phyloP scores from a whole-genome alignment of 2,888 invertebrate species.

The Drosophila fulvimacula region DNA sequence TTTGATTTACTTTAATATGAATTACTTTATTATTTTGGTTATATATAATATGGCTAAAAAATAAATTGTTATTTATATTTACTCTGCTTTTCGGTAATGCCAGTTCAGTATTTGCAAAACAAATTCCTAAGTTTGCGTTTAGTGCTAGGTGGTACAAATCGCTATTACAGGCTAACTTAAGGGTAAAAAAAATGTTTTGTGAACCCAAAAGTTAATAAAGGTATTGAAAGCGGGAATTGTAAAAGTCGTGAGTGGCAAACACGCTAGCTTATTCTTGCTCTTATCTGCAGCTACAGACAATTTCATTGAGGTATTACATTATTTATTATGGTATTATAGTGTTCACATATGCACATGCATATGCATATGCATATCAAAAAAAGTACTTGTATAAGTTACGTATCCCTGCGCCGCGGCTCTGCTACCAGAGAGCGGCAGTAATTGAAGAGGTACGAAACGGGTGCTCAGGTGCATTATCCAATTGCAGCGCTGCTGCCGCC shows the following conservation, averaged over 20 bases:
- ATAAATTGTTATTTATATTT: too few relatives aligned
- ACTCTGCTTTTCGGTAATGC: too few relatives aligned
- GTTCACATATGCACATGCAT: neutral
- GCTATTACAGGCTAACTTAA: slow-evolving; percentile 20
- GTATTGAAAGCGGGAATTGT: slow-evolving; percentile 55
- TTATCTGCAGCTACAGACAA: slow-evolving; percentile 15
- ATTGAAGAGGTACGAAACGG: slow-evolving; percentile 62
- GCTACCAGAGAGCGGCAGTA: slow-evolving; percentile 36
- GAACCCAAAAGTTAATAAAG: slow-evolving; percentile 46
- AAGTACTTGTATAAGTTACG: slow-evolving; percentile 6
- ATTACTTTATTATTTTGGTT: too few relatives aligned
- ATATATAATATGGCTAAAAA: too few relatives aligned
- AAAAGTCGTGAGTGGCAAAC: slow-evolving; percentile 50
- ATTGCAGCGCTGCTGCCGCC: slow-evolving; percentile 67
- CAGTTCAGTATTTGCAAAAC: neutral
- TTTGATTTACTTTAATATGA: too few relatives aligned
- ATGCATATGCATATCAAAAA: slow-evolving; percentile 12
- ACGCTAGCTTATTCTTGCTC: slow-evolving; percentile 33
- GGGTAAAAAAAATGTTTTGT: slow-evolving; percentile 27
- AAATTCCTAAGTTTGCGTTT: neutral
- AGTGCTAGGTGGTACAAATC: neutral
- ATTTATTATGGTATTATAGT: slow-evolving; percentile 4
- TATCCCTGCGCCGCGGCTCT: slow-evolving; percentile 13
- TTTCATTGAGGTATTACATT: slow-evolving; percentile 13
- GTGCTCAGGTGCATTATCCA: slow-evolving; percentile 79